Base-by-base conservation (phyloP, 2,888 invertebrate species). In the Yponomeuta cagnagella region DNA sequence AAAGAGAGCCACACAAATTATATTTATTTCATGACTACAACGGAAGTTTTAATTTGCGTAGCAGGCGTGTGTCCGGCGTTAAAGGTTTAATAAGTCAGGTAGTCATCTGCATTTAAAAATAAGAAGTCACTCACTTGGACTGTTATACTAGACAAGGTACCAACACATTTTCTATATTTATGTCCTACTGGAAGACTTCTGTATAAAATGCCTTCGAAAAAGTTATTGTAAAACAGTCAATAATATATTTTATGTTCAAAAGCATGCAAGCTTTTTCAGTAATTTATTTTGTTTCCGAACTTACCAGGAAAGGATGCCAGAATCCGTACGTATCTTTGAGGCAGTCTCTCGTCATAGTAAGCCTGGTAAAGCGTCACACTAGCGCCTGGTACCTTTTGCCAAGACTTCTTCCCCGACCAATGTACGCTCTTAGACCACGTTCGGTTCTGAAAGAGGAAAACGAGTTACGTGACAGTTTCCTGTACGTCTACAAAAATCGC, bases 321-420 rank as follows among this genome's bases (percentile, higher is more conserved):
- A 75, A 88, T 89, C 73, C 91, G 82, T 48, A 90, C 80, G 74
- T 89, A 92, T 72, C 82, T 87, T 75, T 88, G 90, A 23, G 87
- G 74, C 1, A 80, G 77, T 23, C 94, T 85, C 37, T 89, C 86
- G 78, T 94, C 94, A 77, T 93, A 93, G 77, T 92, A 93, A 4
- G 93, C 93, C 0, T 92, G 87, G 79, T 91, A 93, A 43, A 93
- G 77, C 2, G 92, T 91, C 30, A 93, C 87, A 10, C 83, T 82
- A 3, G 90, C 88, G 15, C 88, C 88, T 9, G 79, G 75, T 23
- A 93, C 91, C 0, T 72, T 79, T 74, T 91, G 91, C 93, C 93
- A 93, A 1, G 74, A 30, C 12, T 82, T 77, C 12, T 79, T 77
- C n/a, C 68, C 71, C 9, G 63, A 23, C 43, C 75, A 72, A 6